phyloP scores from a whole-genome alignment of 1,140 invertebrate species.

The Solen grandis region DNA sequence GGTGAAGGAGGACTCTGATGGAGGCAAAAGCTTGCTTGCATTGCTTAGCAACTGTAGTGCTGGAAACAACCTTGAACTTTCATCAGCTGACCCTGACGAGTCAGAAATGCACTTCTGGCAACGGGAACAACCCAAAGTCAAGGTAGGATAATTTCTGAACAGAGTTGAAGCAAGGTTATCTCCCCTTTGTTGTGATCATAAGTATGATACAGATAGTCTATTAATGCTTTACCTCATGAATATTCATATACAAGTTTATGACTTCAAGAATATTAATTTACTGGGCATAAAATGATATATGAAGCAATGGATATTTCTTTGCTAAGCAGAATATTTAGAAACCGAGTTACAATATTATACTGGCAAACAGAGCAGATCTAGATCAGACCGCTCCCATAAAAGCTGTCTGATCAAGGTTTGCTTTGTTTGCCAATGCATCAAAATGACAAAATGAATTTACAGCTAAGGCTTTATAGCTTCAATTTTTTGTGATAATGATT shows the following conservation, averaged over 20 bases:
- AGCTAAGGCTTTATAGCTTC: no score
- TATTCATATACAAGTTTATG: no score
- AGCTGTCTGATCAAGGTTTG: no score
- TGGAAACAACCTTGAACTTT: constrained; percentile 61
- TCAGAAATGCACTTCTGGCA: constrained; percentile 55
- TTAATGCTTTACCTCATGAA: neutral
- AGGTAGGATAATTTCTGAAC: constrained; percentile 27
- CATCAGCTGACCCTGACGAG: constrained; percentile 48
- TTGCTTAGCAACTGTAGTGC: constrained; percentile 62
- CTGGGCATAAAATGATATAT: no score
- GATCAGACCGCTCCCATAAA: no score
- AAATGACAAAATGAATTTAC: no score
- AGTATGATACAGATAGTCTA: neutral
- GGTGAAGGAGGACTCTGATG: constrained; percentile 49
- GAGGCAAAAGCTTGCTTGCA: constrained; percentile 55
- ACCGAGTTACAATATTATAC: no score
- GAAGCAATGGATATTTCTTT: no score
- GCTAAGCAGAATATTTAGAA: neutral
- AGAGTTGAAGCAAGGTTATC: neutral
- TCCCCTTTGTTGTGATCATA: neutral
- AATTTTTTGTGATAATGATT: no score
- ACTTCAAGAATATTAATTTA: no score
- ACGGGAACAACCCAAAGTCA: constrained; percentile 32
- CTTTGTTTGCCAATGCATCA: no score
- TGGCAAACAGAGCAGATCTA: no score